These are phyloP conservation scores for Metopia argyrocephala DNA, from an alignment of 2,888 invertebrate species.

Conservation along the genomic window DNA sequence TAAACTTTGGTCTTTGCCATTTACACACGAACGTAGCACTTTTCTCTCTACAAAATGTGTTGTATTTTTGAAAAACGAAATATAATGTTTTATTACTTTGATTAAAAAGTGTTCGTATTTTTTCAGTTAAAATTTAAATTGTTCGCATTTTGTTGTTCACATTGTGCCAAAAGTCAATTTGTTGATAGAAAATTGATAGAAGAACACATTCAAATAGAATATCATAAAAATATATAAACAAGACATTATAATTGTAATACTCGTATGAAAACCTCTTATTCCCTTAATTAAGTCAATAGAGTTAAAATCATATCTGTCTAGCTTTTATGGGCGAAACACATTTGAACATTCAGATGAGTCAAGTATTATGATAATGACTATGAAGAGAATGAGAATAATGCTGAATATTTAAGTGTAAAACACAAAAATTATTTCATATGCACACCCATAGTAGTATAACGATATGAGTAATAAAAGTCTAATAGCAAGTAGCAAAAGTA, in stretches of 20 bases:
- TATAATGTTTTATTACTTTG: too few species aligned
- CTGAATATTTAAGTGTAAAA: not conserved
- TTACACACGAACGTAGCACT: too few species aligned
- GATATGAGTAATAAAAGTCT: not conserved
- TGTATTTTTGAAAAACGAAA: too few species aligned
- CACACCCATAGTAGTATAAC: not conserved
- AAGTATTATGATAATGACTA: not conserved
- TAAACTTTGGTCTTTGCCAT: too few species aligned
- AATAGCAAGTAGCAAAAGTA: not conserved
- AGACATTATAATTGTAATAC: constrained; percentile 33
- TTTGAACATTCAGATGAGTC: constrained; percentile 4
- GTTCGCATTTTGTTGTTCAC: too few species aligned
- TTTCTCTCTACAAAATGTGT: too few species aligned
- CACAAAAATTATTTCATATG: not conserved
- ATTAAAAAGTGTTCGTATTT: too few species aligned
- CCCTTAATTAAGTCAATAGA: not conserved
- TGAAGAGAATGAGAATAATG: not conserved
- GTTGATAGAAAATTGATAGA: too few species aligned
- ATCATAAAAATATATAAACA: constrained; percentile 7
- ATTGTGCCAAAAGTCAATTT: constrained; percentile 23
- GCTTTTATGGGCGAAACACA: constrained; percentile 5
- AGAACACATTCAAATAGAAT: not conserved
- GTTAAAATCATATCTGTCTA: constrained; percentile 5
- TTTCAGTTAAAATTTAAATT: too few species aligned
- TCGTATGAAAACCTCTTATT: not conserved